Conservation (phyloP, 2,113 vertebrate genomes). For the Thamnaconus septentrionalis region DNA sequence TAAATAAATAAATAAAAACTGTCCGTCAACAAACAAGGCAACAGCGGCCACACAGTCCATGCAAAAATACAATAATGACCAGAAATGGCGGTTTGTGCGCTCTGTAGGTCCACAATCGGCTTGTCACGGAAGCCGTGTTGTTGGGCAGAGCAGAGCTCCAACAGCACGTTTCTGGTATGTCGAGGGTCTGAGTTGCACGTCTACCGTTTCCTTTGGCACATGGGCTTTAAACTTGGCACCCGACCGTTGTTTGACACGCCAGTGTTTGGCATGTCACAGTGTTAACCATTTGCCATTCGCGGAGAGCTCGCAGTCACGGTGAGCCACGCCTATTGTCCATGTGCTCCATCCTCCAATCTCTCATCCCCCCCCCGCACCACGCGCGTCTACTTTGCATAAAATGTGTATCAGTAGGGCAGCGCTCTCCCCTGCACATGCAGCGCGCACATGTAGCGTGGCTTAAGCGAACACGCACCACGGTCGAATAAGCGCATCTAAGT, state of each 20-base stretch:
- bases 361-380: constrained; percentile 44
- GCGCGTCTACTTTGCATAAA: constrained; percentile 76
- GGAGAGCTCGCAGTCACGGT: constrained; percentile 72
- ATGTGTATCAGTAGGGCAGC: constrained; percentile 84
- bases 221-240: constrained; percentile 43
- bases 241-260: constrained; percentile 31
- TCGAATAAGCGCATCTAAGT: constrained; percentile 69
- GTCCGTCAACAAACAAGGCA: no score
- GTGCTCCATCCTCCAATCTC: constrained; percentile 65
- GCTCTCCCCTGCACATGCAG: constrained; percentile 73
- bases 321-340: constrained; percentile 77
- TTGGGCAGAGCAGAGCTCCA: neutral
- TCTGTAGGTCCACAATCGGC: no score
- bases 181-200: neutral
- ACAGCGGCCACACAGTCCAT: no score
- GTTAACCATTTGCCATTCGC: constrained; percentile 43
- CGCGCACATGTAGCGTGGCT: constrained; percentile 75
- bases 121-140: neutral
- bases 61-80: no score
- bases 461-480: constrained; percentile 56
- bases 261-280: constrained; percentile 32
- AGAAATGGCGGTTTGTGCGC: no score
- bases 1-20: no score
- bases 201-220: constrained; percentile 33
- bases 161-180: neutral